A percentile compares a stretch with the other conserved stretches of the same genome.
These are phyloP conservation scores for Chitala chitala DNA, from an alignment of 2,113 vertebrate genomes.

Conservation along the genomic window DNA sequence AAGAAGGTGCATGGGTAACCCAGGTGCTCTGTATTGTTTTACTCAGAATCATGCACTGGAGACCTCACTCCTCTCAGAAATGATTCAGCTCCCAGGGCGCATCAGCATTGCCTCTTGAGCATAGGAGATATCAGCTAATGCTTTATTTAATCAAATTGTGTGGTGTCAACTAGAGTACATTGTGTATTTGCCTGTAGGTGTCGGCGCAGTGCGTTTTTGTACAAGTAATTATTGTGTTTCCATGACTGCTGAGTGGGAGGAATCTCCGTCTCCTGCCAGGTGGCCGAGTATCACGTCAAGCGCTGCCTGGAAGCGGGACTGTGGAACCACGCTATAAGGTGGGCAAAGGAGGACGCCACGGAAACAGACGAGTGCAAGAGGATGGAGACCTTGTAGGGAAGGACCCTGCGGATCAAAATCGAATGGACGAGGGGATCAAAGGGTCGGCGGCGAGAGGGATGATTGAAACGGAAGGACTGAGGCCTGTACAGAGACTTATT, in stretches of 20 bases:
- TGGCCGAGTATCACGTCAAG: conserved; percentile 68
- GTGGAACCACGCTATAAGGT: conserved; percentile 65
- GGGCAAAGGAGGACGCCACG: conserved; percentile 72
- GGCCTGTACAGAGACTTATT: conserved; percentile 52
- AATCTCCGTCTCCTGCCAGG: conserved; percentile 58
- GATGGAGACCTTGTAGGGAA: conserved; percentile 86
- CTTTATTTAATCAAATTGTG: not conserved
- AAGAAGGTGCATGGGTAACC: no score
- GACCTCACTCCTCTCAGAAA: no score
- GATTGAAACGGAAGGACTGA: no score
- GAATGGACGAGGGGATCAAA: not conserved
- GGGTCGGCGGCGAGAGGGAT: conserved; percentile 16
- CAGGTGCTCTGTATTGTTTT: no score
- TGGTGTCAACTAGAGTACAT: no score
- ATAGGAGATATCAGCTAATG: no score
- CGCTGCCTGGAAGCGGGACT: conserved; percentile 65
- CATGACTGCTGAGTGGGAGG: no score
- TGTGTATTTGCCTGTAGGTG: not conserved
- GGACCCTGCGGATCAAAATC: no score
- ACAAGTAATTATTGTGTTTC: not conserved
- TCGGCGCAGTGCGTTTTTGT: not conserved
- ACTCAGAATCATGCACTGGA: no score
- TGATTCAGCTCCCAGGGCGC: no score
- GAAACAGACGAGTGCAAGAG: conserved; percentile 83
- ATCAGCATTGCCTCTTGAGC: no score